These are phyloP conservation scores for Mystacornis crossleyi DNA, from an alignment of 2,113 vertebrate genomes.

Conservation along the genomic window DNA sequence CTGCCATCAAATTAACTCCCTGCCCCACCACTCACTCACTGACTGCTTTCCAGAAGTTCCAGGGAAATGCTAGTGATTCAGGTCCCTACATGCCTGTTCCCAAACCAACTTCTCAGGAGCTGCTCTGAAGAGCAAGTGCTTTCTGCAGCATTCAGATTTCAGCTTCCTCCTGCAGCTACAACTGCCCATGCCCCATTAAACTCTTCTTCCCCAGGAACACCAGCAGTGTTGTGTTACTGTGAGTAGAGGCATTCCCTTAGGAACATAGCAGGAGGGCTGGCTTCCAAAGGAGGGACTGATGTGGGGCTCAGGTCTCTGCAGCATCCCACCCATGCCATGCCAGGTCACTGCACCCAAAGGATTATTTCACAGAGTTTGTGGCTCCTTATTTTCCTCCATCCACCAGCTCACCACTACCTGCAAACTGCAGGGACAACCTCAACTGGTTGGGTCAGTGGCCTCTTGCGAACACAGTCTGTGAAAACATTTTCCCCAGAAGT, in stretches of 20 bases:
- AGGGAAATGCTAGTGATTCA: fast-evolving
- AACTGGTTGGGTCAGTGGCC: no score
- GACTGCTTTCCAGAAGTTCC: background rate
- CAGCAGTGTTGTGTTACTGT: no score
- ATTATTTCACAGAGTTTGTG: background rate
- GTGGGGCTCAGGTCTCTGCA: background rate
- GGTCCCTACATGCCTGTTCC: fast-evolving
- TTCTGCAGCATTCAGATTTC: background rate
- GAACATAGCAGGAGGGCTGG: background rate
- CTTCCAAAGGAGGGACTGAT: background rate
- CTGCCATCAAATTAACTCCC: background rate
- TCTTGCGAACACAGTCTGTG: background rate
- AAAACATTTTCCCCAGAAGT: background rate
- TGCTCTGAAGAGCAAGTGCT: background rate
- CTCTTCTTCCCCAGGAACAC: background rate
- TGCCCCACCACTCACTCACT: background rate
- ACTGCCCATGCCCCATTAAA: background rate
- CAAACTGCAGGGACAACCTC: background rate
- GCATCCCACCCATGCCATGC: background rate
- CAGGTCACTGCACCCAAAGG: background rate
- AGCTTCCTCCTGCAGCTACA: background rate
- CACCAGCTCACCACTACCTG: background rate
- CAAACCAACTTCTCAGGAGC: background rate
- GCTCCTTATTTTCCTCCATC: background rate
- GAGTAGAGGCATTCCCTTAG: background rate